Percentiles rank a stretch among this genome's conserved stretches.
Evolutionary conservation across 2,113 vertebrate genomes (phyloP).

Genomic region (Acanthochromis polyacanthus): DNA sequence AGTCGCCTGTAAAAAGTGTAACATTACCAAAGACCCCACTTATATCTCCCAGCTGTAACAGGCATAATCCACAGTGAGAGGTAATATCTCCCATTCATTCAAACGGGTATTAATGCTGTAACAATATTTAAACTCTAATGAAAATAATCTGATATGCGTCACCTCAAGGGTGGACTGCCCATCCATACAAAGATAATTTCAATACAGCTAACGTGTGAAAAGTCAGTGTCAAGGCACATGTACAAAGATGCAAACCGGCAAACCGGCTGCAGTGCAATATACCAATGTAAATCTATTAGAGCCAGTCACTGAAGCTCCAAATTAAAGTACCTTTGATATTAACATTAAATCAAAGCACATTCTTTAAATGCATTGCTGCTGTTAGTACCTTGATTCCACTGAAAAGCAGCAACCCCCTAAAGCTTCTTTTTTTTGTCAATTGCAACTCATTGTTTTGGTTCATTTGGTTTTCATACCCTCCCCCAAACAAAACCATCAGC

Average conservation of each 20-base stretch:
- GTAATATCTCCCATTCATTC: constrained; percentile 2
- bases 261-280: constrained; percentile 35
- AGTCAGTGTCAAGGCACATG: constrained; percentile 71
- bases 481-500: constrained; percentile 6
- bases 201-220: constrained; percentile 30
- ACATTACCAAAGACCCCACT: constrained; percentile 10
- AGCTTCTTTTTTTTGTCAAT: constrained; percentile 9
- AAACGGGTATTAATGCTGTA: neutral
- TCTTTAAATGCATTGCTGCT: neutral
- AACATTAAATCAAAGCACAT: constrained; percentile 33
- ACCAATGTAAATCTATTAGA: neutral
- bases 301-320: neutral
- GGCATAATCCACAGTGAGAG: constrained; percentile 26
- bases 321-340: constrained; percentile 25
- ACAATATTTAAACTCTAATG: constrained; percentile 4
- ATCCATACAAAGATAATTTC: constrained; percentile 7
- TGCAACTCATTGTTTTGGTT: constrained; percentile 35
- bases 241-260: constrained; percentile 34
- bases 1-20: constrained; percentile 7
- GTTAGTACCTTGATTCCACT: constrained; percentile 8
- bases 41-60: constrained; percentile 29
- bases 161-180: constrained; percentile 16
- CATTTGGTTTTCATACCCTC: constrained; percentile 12
- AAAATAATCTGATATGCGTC: constrained; percentile 16
- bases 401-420: constrained; percentile 23